Percentiles rank a stretch among this genome's conserved stretches.
Conservation (phyloP, 2,113 vertebrate species). For the Erythrocercus mccallii region DNA sequence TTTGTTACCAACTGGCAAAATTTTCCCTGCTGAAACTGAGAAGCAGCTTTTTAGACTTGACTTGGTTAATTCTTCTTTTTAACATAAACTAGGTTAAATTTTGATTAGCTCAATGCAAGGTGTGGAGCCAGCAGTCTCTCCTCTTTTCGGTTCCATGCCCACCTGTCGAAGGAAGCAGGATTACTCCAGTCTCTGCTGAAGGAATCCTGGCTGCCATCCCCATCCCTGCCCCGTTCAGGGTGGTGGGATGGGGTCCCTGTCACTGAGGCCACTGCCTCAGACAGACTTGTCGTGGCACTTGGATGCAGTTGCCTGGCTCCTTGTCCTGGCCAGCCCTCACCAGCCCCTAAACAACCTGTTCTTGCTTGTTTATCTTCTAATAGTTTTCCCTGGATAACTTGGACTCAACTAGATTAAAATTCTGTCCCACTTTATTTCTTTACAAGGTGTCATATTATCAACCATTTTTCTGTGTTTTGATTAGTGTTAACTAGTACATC, state of each 20-base stretch:
- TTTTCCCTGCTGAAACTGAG: neutral
- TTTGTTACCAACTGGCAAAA: rapidly evolving
- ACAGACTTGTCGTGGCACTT: rapidly evolving
- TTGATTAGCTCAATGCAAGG: neutral
- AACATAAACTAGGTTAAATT: neutral
- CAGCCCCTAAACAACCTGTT: rapidly evolving
- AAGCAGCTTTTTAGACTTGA: neutral
- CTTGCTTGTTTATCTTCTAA: neutral
- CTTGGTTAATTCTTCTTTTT: neutral
- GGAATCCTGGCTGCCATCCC: neutral
- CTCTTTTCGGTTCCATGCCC: neutral
- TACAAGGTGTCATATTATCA: neutral
- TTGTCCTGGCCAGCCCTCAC: neutral
- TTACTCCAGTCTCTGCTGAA: neutral
- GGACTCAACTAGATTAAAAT: neutral
- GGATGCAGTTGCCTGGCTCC: neutral
- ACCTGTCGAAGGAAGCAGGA: neutral
- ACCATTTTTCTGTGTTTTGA: neutral
- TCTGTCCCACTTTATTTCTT: neutral
- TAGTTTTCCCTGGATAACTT: neutral
- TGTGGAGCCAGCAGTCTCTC: neutral
- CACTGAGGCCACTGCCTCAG: neutral
- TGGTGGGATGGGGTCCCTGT: rapidly evolving
- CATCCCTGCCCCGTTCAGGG: rapidly evolving
- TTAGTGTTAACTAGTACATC: neutral